phyloP scores from a whole-genome alignment of 2,113 vertebrate genomes.

The Tragelaphus imberbis region DNA sequence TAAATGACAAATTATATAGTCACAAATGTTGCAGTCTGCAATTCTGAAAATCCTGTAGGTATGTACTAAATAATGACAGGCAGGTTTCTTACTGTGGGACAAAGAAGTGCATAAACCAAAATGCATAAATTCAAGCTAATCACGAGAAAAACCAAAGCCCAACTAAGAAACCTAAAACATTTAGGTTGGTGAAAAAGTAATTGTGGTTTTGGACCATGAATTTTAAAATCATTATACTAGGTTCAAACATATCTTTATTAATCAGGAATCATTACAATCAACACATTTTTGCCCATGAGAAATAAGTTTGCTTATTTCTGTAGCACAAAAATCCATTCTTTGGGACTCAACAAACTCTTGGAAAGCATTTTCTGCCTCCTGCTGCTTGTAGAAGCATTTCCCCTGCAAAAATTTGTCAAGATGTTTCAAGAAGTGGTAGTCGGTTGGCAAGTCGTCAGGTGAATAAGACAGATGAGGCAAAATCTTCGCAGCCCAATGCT shows the following conservation, averaged over 20 bases:
- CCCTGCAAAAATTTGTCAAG: background rate
- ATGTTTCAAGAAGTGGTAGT: background rate
- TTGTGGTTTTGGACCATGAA: background rate
- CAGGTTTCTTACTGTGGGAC: background rate
- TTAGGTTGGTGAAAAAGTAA: background rate
- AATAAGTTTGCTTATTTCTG: background rate
- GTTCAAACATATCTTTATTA: background rate
- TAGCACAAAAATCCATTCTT: background rate
- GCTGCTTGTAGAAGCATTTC: background rate
- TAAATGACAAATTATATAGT: background rate
- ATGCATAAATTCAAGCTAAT: background rate
- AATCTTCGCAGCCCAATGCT: background rate
- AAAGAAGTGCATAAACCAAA: background rate
- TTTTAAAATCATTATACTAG: background rate
- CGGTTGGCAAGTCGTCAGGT: background rate
- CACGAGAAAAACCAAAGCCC: background rate
- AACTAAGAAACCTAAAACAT: background rate
- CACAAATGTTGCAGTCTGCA: background rate
- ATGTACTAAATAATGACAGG: background rate
- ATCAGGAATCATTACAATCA: background rate
- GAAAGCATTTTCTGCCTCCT: background rate
- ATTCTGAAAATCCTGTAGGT: background rate
- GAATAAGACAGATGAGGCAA: background rate
- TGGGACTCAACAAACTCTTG: background rate
- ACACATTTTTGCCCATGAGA: background rate